These are phyloP conservation scores for Rhagophthalmus giganteus DNA, from an alignment of 2,888 invertebrate species.

Conservation along the genomic window DNA sequence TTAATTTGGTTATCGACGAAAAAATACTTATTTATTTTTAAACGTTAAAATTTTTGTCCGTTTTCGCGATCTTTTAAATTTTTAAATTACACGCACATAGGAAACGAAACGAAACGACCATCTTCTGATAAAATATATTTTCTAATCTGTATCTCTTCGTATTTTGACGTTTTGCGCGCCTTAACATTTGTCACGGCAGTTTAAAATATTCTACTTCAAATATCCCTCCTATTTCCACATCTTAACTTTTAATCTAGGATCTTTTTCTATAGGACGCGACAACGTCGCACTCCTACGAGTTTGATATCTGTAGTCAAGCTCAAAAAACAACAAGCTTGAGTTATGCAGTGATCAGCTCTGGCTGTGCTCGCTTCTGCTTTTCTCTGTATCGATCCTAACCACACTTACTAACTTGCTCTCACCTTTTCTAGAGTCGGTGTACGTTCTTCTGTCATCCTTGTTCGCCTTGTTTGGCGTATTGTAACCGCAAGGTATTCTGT, in stretches of 20 bases:
- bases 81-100: too few relatives aligned
- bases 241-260: constrained; percentile 1
- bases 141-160: constrained; percentile 39
- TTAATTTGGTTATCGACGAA: too few relatives aligned
- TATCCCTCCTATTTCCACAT: constrained; percentile 24
- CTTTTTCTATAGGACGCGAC: constrained; percentile 33
- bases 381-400: constrained; percentile 45
- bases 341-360: constrained; percentile 48
- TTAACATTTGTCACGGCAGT: constrained; percentile 39
- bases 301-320: constrained; percentile 43
- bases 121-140: constrained; percentile 29
- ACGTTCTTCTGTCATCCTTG: constrained; percentile 30
- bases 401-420: constrained; percentile 37
- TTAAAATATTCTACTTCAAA: constrained; percentile 15
- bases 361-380: constrained; percentile 46
- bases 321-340: constrained; percentile 47
- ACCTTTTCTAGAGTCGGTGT: constrained; percentile 32
- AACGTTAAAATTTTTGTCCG: too few relatives aligned
- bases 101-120: too few relatives aligned
- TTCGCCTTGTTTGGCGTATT: constrained; percentile 30
- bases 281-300: constrained; percentile 43
- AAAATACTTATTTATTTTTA: too few relatives aligned
- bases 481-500: constrained; percentile 30
- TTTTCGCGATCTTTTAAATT: too few relatives aligned
- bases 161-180: constrained; percentile 33